Evolutionary conservation across 1,140 invertebrate genomes (phyloP).

Genomic region (Anastatus disparis): DNA sequence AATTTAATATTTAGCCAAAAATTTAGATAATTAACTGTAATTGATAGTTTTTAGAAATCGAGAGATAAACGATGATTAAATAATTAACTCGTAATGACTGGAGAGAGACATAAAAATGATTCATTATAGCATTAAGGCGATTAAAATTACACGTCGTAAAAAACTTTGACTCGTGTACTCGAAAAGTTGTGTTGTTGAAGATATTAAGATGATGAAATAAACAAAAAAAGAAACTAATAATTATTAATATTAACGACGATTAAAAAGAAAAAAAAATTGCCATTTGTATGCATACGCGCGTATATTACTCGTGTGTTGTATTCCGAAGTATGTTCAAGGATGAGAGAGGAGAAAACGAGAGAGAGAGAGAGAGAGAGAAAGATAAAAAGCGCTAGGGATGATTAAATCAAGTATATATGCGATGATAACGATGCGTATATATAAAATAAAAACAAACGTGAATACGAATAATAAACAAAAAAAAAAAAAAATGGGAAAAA

Average conservation of each 20-base stretch:
- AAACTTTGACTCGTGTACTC: conserved; percentile 1
- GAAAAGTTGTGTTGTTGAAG: conserved; percentile 15
- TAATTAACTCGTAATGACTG: too few relatives aligned
- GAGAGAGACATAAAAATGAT: too few relatives aligned
- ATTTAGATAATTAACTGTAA: conserved; percentile 30
- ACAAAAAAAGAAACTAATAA: conserved; percentile 14
- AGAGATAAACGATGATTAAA: not conserved
- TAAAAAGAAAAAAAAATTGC: not conserved
- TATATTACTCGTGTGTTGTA: conserved; percentile 39
- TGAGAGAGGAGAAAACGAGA: not conserved
- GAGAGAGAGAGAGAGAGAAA: not conserved
- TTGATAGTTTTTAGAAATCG: conserved; percentile 11
- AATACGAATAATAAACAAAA: not conserved
- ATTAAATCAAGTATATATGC: conserved; percentile 1
- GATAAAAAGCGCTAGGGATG: too few relatives aligned
- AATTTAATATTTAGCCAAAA: conserved; percentile 35
- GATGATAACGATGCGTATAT: conserved; percentile 15
- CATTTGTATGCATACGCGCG: conserved; percentile 32
- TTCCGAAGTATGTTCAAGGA: conserved; percentile 17
- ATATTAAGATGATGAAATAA: conserved; percentile 9
- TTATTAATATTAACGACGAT: not conserved
- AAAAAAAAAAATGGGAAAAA: conserved; percentile 9
- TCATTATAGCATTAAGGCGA: not conserved
- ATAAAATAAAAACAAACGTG: too few relatives aligned
- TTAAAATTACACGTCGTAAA: conserved; percentile 5